Conservation (phyloP, 2,113 vertebrate species). For the Dunckerocampus dactyliophorus region DNA sequence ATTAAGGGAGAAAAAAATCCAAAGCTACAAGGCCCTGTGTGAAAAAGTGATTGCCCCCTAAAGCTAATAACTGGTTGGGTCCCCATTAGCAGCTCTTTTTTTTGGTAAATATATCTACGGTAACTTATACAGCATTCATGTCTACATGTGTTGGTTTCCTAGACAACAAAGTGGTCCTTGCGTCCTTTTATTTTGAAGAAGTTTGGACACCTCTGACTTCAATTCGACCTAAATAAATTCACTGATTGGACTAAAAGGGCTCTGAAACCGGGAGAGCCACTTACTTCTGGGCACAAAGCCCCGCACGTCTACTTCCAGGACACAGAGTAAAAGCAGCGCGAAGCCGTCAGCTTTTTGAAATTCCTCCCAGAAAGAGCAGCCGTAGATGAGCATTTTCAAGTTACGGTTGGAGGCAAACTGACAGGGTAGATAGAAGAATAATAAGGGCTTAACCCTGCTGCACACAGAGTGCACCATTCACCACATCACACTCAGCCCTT, state of each 20-base stretch:
- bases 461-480: conserved; percentile 30
- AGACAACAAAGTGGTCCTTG: too few species aligned
- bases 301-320: conserved; percentile 32
- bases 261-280: conserved; percentile 45
- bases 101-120: too few species aligned
- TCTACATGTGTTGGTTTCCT: too few species aligned
- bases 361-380: background rate
- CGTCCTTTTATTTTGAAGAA: too few species aligned
- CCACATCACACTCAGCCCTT: conserved; percentile 29
- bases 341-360: background rate
- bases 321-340: conserved; percentile 13
- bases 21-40: too few species aligned
- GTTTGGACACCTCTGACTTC: too few species aligned
- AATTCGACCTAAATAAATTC: background rate
- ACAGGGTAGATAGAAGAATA: background rate
- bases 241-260: conserved; percentile 41
- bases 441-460: conserved; percentile 15
- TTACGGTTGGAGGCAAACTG: background rate
- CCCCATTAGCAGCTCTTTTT: too few species aligned
- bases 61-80: too few species aligned
- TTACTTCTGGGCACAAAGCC: conserved; percentile 37
- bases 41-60: too few species aligned
- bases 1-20: too few species aligned
- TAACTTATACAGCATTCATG: too few species aligned
- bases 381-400: conserved; percentile 29